A percentile compares a stretch with the other conserved stretches of the same genome.
These are phyloP conservation scores for Conus ventricosus DNA, from an alignment of 1,140 invertebrate genomes.

Conservation along the genomic window DNA sequence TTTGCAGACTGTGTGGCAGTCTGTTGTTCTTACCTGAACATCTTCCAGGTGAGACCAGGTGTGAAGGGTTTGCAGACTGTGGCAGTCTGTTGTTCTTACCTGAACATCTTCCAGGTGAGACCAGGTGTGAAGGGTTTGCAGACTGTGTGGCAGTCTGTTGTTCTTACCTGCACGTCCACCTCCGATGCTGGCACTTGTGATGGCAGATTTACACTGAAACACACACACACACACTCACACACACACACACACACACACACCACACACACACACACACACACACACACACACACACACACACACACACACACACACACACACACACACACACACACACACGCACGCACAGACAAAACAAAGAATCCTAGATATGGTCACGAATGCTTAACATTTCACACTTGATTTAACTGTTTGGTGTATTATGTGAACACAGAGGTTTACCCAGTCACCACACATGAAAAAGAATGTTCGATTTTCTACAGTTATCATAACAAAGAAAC, in stretches of 20 bases:
- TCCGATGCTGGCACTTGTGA: neutral
- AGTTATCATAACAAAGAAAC: too few relatives aligned
- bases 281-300: conserved; percentile 10
- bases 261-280: conserved; percentile 6
- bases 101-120: too few relatives aligned
- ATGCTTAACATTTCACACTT: too few relatives aligned
- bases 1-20: too few relatives aligned
- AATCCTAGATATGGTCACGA: neutral
- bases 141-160: too few relatives aligned
- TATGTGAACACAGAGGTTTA: neutral
- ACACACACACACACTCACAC: neutral
- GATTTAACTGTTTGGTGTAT: too few relatives aligned
- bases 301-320: conserved; percentile 4
- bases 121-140: too few relatives aligned
- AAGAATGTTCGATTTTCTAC: too few relatives aligned
- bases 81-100: too few relatives aligned
- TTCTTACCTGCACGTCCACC: neutral
- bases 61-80: too few relatives aligned
- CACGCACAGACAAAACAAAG: neutral
- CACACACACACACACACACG: neutral
- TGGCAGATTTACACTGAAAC: conserved; percentile 1
- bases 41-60: too few relatives aligned
- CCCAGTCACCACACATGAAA: neutral
- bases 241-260: neutral
- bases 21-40: too few relatives aligned